Base-by-base conservation (phyloP, 1,140 invertebrate species). In the Drosophila mayri region DNA sequence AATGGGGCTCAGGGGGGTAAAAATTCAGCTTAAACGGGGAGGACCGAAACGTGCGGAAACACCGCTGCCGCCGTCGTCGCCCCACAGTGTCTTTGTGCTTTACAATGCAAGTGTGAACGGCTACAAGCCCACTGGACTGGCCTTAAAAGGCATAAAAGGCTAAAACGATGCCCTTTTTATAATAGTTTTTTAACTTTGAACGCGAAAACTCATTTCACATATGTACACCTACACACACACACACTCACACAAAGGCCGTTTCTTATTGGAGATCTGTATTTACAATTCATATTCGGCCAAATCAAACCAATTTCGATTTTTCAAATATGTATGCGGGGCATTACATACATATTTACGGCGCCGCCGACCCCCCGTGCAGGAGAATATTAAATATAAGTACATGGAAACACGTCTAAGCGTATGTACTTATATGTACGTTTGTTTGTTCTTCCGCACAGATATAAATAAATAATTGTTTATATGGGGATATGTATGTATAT, bases 381-480 rank as follows among this genome's bases (percentile, higher is more conserved):
- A 72, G 66, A 30, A 60, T 72, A 73, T 60, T 59, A 73, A 60
- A 58, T 60, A 72, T 32, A 68, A 68, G 32, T 41, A 50, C 30
- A 60, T 40, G 73, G 35, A 62, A 14, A 25, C 38, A 30, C 55
- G 35, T 73, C 30, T 40, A 38, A 38, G 46, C 30, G 22, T 44
- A 44, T 54, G 57, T 50, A 28, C 28, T 32, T 50, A 50, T 44
- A 50, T 18, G 38, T 55, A 18, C 22, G 38, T 60, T 67, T 71
- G 46, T 52, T 67, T 41, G 25, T 77, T 79, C 41, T 44, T 68
- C 72, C 47, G 40, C 58, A 55, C 12, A 62, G 54, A 71, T 78
- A 66, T 78, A 77, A 59, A 71, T 76, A 67, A 68, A 76, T 76
- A 71, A 73, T 73, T 73, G 70, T 76, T 70, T 78, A 78, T 79